Evolutionary conservation across 1,140 invertebrate genomes (phyloP), one percentile per base, ranked within the genome.

Genomic region (Caenorhabditis brenneri): DNA sequence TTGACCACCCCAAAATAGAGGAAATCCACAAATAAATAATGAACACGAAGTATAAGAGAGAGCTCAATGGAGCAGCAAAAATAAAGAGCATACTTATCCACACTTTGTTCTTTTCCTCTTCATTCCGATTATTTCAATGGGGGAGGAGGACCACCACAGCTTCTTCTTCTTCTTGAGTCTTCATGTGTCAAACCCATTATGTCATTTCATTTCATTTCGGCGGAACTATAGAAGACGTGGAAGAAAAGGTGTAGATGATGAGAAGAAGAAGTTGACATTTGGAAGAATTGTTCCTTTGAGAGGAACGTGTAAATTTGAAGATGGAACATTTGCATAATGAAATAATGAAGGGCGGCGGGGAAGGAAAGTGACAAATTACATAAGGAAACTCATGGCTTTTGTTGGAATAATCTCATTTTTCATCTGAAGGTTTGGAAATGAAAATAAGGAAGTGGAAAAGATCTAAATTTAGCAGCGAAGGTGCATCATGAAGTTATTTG

Each of bases 1-100:
- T 74, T 33, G 42, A n/a, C n/a, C n/a, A n/a, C n/a, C n/a, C 65
- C 65, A 65, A 10, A n/a, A 10, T 15, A 65, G 58, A 74, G 65
- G 65, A 74, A 74, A 74, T 74, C 65, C 65, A 74, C 65, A 74
- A 74, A 74, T 74, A 74, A 74, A 74, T 74, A 74, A 74, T 74
- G 36, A 74, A 74, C 33, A 74, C 5, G 65, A 65, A n/a, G n/a
- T n/a, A 31, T 36, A 65, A 15, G 6, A 19, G 53, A 27, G 53
- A 58, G 53, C 65, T 74, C 33, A 74, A 74, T 42, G 65, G 36
- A 74, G 36, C 65, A 74, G 39, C 39, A 42, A 42, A n/a, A 42
- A 42, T 42, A 58, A 29, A 24, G 53, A 74, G 36, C 65, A 42
- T 19, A 42, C 65, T 74, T 60, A 60, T 60, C 58, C 65, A 42